phyloP scores from a whole-genome alignment of 1,140 invertebrate species.

The Papilio glaucus region DNA sequence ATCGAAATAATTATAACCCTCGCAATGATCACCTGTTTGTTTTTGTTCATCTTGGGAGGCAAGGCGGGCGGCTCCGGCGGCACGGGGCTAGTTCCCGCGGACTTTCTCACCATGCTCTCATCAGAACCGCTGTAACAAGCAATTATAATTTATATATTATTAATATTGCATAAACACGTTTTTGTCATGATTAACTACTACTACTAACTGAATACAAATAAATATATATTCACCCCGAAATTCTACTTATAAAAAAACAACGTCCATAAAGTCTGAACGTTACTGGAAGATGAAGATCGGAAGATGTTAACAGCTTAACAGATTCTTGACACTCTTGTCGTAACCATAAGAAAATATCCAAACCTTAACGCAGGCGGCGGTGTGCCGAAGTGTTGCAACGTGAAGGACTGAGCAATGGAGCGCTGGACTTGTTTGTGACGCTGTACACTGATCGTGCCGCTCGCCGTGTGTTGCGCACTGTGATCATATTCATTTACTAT shows the following conservation, averaged over 20 bases:
- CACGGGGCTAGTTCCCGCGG: constrained; percentile 64
- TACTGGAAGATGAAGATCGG: no score
- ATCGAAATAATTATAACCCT: no score
- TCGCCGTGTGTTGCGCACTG: constrained; percentile 68
- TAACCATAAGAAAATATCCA: not conserved
- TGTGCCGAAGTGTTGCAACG: constrained; percentile 73
- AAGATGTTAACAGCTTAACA: no score
- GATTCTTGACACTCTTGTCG: no score
- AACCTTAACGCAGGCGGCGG: constrained; percentile 61
- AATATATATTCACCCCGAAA: no score
- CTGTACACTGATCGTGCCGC: constrained; percentile 60
- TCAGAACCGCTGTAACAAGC: constrained; percentile 66
- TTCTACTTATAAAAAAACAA: no score
- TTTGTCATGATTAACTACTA: no score
- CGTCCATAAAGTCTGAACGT: no score
- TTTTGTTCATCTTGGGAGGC: constrained; percentile 89
- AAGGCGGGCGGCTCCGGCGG: constrained; percentile 88
- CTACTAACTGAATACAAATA: no score
- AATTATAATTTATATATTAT: constrained; percentile 39
- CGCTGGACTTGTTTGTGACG: constrained; percentile 72
- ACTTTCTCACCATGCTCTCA: constrained; percentile 70
- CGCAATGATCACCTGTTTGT: constrained; percentile 70
- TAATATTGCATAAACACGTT: not conserved
- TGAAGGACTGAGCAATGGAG: constrained; percentile 74
- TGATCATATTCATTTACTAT: constrained; percentile 5